Evolutionary conservation across 2,113 vertebrate species (phyloP), one percentile per base, ranked within the genome.

Genomic region (Heloderma charlesbogerti): DNA sequence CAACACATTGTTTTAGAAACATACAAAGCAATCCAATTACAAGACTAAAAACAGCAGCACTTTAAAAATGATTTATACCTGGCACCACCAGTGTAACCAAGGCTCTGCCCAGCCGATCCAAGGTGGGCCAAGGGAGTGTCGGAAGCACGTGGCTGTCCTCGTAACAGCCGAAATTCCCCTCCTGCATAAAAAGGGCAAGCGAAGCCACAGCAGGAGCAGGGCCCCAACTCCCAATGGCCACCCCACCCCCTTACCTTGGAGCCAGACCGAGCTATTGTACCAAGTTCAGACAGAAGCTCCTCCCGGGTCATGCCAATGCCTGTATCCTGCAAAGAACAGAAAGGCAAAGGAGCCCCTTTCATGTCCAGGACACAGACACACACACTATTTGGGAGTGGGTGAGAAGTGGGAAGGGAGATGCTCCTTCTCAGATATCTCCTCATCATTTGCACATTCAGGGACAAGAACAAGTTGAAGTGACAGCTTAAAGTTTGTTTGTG

Each of bases 241-340:
- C 12, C 1, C 16, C 4, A 8, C 13, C 43, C 13, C 60, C 34
- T 93, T 95, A 99, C 99, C 98, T 99, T 99, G 16, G 99, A 99
- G 69, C 99, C 99, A 0, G 99, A 99, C 57, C 98, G 98, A 72
- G 99, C 99, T 0, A 99, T 99, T 0, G 99, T 99, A 15, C 99
- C 99, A 3, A 99, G 95, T 93, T 99, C 99, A 43, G 98, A 98
- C 78, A 99, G 95, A 88, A 99, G 96, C 82, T 99, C 99, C 80
- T 98, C 98, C 86, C 97, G 96, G 87, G 96, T 99, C 99, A 99
- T 99, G 71, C 99, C 99, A 7, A 99, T 96, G 83, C 99, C 99
- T 0, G 99, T 99, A 94, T 99, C 99, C 99, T 99, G 93, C 27
- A 92, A 94, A 54, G 85, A 92, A 97, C 0, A 60, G 6, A 22